Percentiles rank a stretch among this genome's conserved stretches.
phyloP scores from a whole-genome alignment of 1,140 invertebrate genomes.

The Meteorus sp. region DNA sequence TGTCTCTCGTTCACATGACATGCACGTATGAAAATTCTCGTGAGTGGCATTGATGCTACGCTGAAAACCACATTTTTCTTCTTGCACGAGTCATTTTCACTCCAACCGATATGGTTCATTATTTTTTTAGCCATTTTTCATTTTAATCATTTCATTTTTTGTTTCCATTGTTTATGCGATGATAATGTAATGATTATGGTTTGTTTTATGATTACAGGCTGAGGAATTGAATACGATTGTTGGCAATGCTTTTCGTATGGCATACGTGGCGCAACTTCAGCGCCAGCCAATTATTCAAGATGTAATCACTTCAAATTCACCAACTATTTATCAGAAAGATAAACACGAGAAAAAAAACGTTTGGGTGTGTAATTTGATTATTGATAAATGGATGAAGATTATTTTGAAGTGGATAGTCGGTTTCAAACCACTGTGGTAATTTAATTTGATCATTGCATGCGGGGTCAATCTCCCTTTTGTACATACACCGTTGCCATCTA shows the following conservation, averaged over 20 bases:
- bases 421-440: too few relatives aligned
- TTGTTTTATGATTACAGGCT: constrained; percentile 65
- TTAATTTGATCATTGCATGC: too few relatives aligned
- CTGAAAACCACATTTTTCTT: constrained; percentile 10
- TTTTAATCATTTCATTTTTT: too few relatives aligned
- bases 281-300: constrained; percentile 63
- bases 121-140: too few relatives aligned
- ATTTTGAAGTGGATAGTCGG: too few relatives aligned
- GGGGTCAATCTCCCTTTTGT: too few relatives aligned
- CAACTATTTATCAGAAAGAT: constrained; percentile 51
- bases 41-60: not conserved
- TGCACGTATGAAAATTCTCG: not conserved
- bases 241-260: constrained; percentile 90
- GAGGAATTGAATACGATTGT: constrained; percentile 86
- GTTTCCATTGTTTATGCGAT: not conserved
- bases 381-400: too few relatives aligned
- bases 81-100: not conserved
- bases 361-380: constrained; percentile 57
- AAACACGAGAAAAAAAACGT: constrained; percentile 52
- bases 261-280: constrained; percentile 83
- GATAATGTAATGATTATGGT: not conserved
- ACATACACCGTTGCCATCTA: too few relatives aligned
- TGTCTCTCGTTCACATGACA: not conserved
- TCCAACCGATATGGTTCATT: too few relatives aligned
- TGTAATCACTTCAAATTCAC: constrained; percentile 58